Base-by-base conservation (phyloP, 2,888 invertebrate species). In the Marasmarcha lunaedactyla region DNA sequence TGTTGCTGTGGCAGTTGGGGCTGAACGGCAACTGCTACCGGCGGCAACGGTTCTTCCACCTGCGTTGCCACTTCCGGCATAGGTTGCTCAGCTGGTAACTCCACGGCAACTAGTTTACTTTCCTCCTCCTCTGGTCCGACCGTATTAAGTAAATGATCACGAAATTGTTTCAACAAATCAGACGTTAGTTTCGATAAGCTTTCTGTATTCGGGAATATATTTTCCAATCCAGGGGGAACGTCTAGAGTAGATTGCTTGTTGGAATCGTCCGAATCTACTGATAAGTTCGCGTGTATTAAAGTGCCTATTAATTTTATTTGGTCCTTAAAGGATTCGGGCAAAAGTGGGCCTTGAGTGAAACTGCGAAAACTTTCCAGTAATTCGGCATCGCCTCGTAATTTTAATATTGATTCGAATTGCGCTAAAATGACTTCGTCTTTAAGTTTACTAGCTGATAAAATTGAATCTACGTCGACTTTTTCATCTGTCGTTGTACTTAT, bases 251-350 rank as follows among this genome's bases (percentile, higher is more conserved):
- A 34, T 10, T 57, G 55, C 0, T 60, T 57, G 7, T 3, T 20
- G 3, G 20, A 20, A 5, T 20, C 20, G 20, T 5, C 4, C 7
- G 20, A 20, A 5, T 20, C 20, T 5, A 50, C 50, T 0, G 39
- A 11, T 15, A 73, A 34, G 42, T 71, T 74, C 0, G 76, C 66
- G 44, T 79, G 78, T 1, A 83, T 71, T 27, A 67, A 73, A 0
- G 77, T 70, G 25, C 77, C 77, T 42, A 83, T 76, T 0, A 76
- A 70, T 35, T 73, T 68, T 0, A 81, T 76, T 33, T 83, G 79
- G 2, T 78, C 71, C 33, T 73, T 77, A 13, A 74, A 79, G 0
- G 65, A 68, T 2, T 83, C 81, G 0, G 83, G 83, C 0, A 81
- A 72, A 0, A 78, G 70, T 0, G 73, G 20, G 0, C 79, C 83